phyloP scores from a whole-genome alignment of 64 coral and sea anemone genomes.

The Anthopleura sola region DNA sequence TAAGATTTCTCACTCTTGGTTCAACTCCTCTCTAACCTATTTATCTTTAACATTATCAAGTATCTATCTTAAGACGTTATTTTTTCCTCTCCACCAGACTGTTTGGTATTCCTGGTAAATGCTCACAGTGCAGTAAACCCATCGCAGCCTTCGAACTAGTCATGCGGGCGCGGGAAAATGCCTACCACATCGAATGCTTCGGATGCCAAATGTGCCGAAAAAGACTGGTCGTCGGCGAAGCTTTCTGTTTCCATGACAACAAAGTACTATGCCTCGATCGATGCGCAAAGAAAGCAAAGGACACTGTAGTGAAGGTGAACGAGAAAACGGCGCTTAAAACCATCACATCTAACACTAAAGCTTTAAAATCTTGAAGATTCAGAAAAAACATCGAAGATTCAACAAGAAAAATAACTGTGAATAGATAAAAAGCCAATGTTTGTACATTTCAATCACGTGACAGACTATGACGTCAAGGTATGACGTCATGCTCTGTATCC shows the following conservation, averaged over 20 bases:
- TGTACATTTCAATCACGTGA: neutral
- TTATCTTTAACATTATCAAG: too few relatives aligned
- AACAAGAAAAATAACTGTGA: neutral
- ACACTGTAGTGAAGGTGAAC: neutral
- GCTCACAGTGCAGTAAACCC: constrained; percentile 70
- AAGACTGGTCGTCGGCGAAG: constrained; percentile 78
- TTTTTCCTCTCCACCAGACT: constrained; percentile 48
- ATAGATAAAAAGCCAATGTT: neutral
- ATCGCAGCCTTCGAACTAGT: constrained; percentile 91
- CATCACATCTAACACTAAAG: neutral
- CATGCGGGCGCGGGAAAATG: constrained; percentile 74
- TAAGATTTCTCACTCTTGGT: neutral
- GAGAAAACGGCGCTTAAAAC: neutral
- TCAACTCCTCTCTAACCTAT: too few relatives aligned
- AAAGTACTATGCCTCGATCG: constrained; percentile 81
- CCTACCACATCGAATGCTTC: constrained; percentile 91
- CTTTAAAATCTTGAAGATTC: neutral
- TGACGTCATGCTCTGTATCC: neutral
- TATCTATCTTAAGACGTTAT: too few relatives aligned
- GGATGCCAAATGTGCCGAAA: constrained; percentile 76
- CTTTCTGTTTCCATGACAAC: constrained; percentile 87
- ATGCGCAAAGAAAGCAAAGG: constrained; percentile 16
- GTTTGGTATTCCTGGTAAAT: constrained; percentile 85
- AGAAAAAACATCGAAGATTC: neutral
- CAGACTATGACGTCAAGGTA: neutral